These are phyloP conservation scores for Platypus cylindrus DNA, from an alignment of 2,888 invertebrate genomes.

Conservation along the genomic window DNA sequence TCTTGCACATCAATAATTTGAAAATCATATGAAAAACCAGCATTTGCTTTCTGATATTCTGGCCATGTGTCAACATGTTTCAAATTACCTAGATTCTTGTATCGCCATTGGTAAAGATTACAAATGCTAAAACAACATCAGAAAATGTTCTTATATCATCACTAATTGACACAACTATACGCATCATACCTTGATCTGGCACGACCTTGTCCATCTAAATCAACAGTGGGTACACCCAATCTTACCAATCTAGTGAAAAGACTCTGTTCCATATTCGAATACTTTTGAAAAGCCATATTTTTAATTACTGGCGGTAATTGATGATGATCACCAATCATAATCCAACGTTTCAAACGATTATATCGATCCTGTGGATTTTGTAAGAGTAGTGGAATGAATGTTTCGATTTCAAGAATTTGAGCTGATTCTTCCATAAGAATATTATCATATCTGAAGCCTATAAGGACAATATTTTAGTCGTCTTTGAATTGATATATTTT, in stretches of 20 bases:
- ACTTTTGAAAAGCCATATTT: slow-evolving; percentile 99
- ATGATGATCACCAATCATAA: slow-evolving; percentile 99
- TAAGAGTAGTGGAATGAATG: slow-evolving; percentile 94
- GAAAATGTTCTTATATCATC: too few relatives aligned
- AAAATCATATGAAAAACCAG: slow-evolving; percentile 86
- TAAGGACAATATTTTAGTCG: slow-evolving; percentile 2
- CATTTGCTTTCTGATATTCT: slow-evolving; percentile 83
- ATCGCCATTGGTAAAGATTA: slow-evolving; percentile 90
- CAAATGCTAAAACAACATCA: slow-evolving; percentile 54
- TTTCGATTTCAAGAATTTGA: slow-evolving; percentile 98
- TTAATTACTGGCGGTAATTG: slow-evolving; percentile 98
- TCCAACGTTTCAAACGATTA: slow-evolving; percentile 95
- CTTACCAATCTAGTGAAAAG: slow-evolving; percentile 93
- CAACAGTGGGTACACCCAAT: slow-evolving; percentile 92
- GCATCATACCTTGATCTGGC: slow-evolving; percentile 68
- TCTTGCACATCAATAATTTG: slow-evolving; percentile 94
- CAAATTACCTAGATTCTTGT: slow-evolving; percentile 89
- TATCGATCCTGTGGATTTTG: slow-evolving; percentile 96
- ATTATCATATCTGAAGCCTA: slow-evolving; percentile 93
- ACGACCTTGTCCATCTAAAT: slow-evolving; percentile 95
- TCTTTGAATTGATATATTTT: background rate
- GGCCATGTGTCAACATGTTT: slow-evolving; percentile 71
- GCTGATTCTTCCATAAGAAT: slow-evolving; percentile 99
- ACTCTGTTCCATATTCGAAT: slow-evolving; percentile 99
- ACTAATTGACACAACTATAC: background rate